A percentile compares a stretch with the other conserved stretches of the same genome.
Conservation (phyloP, 2,113 vertebrate genomes). For the Trichomycterus rosablanca region DNA sequence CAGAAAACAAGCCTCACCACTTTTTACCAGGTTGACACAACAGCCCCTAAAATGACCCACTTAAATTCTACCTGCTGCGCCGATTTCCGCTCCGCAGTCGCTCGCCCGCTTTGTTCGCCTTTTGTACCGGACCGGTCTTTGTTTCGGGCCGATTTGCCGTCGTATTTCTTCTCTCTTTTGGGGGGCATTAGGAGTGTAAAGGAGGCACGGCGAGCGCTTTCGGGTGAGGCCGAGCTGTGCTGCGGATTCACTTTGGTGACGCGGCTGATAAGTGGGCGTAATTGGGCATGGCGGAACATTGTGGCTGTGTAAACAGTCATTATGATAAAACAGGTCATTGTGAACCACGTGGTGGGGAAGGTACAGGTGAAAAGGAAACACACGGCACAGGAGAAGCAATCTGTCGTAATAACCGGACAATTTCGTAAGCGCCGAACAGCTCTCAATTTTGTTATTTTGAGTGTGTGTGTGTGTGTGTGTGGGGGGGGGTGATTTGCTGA, state of each 20-base stretch:
- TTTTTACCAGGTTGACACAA: conserved; percentile 13
- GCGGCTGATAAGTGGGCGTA: conserved; percentile 58
- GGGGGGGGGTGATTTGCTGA: no score
- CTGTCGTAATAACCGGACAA: conserved; percentile 59
- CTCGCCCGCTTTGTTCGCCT: conserved; percentile 44
- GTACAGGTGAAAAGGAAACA: conserved; percentile 56
- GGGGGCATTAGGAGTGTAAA: conserved; percentile 45
- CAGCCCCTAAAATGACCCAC: conserved; percentile 42
- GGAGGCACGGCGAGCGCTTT: conserved; percentile 38
- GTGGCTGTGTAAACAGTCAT: conserved; percentile 63
- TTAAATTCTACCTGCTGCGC: conserved; percentile 35
- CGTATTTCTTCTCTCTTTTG: conserved; percentile 48
- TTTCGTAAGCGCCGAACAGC: conserved; percentile 51
- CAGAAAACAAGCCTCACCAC: conserved; percentile 2
- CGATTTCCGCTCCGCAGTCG: conserved; percentile 28
- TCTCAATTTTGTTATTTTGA: conserved; percentile 53
- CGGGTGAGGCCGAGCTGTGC: no score
- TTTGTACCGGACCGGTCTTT: conserved; percentile 47
- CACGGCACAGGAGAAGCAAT: conserved; percentile 51
- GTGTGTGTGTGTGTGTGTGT: no score
- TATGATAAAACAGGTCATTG: conserved; percentile 57
- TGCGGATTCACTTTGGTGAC: no score
- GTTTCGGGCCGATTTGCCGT: conserved; percentile 46
- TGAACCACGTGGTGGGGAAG: conserved; percentile 37
- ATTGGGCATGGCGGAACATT: conserved; percentile 66